Base-by-base conservation (phyloP, 1,140 invertebrate genomes). In the Probaryconus sp. region DNA sequence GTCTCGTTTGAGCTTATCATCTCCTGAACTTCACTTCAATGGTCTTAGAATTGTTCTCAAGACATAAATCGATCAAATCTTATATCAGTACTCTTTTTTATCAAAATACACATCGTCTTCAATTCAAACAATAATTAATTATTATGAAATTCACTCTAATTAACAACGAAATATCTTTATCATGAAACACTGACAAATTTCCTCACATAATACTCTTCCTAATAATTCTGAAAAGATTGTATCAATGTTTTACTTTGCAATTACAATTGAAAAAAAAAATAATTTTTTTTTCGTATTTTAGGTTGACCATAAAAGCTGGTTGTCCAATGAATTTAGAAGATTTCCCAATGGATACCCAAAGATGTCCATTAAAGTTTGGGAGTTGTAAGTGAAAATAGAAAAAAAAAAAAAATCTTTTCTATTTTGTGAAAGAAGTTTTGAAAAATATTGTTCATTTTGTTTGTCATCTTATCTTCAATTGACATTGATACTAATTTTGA, bases 261-360 rank as follows among this genome's bases (percentile, higher is more conserved):
- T 24, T 24, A 24, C 3, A 24, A 24, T 24, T 24, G 21, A 24
- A 24, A 4, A 24, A 3, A 24, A 31, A 31, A 35, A n/a, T 13
- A 35, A 38, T 14, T 42, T 16, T 51, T 11, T 21, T 14, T 1
- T 13, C 9, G 18, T 31, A 51, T 89, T 89, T 31, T 86, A 95
- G 95, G 71, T 87, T 98, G 69, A 98, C 96, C 2, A 95, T 98
- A 58, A 95, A 95, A 86, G 95, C 96, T 21, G 94, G 92, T 26
- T 98, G 96, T 85, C 95, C 95, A 2, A 97, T 98, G 96, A 94
- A 96, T 84, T 87, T 98, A 26, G 92, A 94, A 83, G 92, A 96
- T 77, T 98, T 97, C 83, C 96, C 96, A 0, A 96, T 97, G 94
- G 96, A 97, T 83, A 93, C 92, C 11, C 95, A 96, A 80, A 89